Conservation (phyloP, 2,888 invertebrate genomes). For the Peribatodes rhomboidaria region DNA sequence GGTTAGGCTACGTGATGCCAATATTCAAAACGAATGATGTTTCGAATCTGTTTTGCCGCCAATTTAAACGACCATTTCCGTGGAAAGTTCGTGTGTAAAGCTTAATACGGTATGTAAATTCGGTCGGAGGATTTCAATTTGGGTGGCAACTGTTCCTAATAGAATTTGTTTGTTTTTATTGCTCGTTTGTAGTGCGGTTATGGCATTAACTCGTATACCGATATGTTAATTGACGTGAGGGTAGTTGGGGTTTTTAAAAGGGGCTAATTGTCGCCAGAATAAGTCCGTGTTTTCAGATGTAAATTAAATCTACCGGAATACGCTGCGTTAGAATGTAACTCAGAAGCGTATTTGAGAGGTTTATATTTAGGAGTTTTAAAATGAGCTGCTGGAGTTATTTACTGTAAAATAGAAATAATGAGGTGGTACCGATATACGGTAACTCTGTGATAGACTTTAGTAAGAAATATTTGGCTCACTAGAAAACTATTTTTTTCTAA, state of each 20-base stretch:
- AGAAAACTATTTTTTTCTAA: too few species aligned
- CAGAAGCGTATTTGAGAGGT: too few species aligned
- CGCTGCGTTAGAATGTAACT: too few species aligned
- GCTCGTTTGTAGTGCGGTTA: constrained; percentile 40
- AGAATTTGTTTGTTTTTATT: constrained; percentile 52
- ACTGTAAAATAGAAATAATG: too few species aligned
- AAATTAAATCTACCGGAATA: too few species aligned
- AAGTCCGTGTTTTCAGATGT: too few species aligned
- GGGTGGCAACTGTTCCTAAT: constrained; percentile 53
- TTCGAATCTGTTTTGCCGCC: constrained; percentile 76
- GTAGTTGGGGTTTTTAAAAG: neutral
- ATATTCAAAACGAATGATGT: constrained; percentile 82
- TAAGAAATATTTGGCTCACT: too few species aligned
- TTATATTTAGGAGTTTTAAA: too few species aligned
- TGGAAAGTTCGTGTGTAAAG: constrained; percentile 65
- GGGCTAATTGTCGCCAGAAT: neutral
- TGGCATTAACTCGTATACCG: constrained; percentile 4
- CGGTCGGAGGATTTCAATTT: constrained; percentile 70
- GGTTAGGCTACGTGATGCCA: constrained; percentile 78
- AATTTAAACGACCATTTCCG: constrained; percentile 71
- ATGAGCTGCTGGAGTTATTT: too few species aligned
- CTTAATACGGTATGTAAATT: constrained; percentile 71
- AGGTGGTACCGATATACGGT: too few species aligned
- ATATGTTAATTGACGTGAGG: constrained; percentile 13
- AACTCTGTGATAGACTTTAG: too few species aligned